Evolutionary conservation across 2,888 invertebrate genomes (phyloP), one percentile per base, ranked within the genome.

Genomic region (Temnothorax ravouxi): DNA sequence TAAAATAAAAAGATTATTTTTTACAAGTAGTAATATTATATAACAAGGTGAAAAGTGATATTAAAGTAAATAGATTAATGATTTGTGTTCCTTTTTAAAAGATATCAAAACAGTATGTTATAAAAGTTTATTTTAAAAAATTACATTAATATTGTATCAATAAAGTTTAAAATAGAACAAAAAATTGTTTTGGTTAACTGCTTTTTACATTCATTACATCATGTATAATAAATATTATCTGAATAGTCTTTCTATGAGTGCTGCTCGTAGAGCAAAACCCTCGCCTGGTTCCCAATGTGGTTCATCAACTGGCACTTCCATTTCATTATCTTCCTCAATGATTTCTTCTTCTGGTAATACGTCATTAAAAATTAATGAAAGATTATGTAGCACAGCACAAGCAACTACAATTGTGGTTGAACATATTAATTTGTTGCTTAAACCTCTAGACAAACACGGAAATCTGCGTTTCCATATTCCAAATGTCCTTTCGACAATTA

Each of bases 381-480:
- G 15, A 56, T 72, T 72, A 34, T 41, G 38, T 44, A 72, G 21
- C 2, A 54, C 54, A 52, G 71, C 54, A 54, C 21, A 52, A n/a
- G 71, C 71, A 3, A 71, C 21, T 54, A 71, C 52, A 71, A 54
- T 71, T 15, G 71, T 34, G 3, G 71, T 71, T 34, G 50, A 38
- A 21, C 71, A 71, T 13, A 67, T 67, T 25, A 66, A 44, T 8
- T 67, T 67, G 21, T 67, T 67, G 21, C 25, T 67, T 9, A 38
- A 54, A 15, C 38, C 52, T 71, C 15, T 71, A 18, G 52, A 54
- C 18, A 71, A 5, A n/a, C 38, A 71, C 0, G 34, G 52, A 71
- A 71, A 71, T 38, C 69, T 52, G 3, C 52, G 52, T 15, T 71
- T 71, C 69, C 52, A 71, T 5, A 71, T 52, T 11, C 47, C 67